These are phyloP conservation scores for Sminthurides aquaticus DNA, from an alignment of 2,888 invertebrate species.

Conservation along the genomic window DNA sequence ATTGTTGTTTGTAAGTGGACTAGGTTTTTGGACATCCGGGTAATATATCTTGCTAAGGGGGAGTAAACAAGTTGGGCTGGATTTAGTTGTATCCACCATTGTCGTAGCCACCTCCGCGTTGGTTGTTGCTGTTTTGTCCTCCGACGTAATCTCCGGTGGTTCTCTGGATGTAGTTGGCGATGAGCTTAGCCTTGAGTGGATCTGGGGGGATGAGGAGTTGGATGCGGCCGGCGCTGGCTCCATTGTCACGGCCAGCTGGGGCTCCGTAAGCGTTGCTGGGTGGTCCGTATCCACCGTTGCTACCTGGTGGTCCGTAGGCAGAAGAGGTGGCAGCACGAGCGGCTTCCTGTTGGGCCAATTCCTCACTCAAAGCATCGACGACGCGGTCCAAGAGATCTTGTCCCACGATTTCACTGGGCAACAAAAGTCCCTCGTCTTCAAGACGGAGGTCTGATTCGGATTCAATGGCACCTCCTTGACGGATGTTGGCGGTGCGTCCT, in stretches of 20 bases:
- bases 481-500: constrained; percentile 3
- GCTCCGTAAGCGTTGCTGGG: constrained; percentile 7
- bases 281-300: constrained; percentile 14
- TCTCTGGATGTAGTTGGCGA: constrained; percentile 21
- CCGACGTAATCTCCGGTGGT: constrained; percentile 10
- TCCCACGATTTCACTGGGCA: constrained; percentile 18
- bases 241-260: background rate
- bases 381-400: constrained; percentile 22
- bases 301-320: constrained; percentile 1
- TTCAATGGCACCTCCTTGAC: constrained; percentile 9
- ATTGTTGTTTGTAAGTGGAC: no score
- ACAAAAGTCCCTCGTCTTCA: constrained; percentile 14
- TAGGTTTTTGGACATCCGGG: background rate
- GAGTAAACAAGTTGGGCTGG: background rate
- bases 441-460: constrained; percentile 15
- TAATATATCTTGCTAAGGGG: no score
- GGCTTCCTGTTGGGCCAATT: constrained; percentile 15
- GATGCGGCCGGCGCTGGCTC: constrained; percentile 9
- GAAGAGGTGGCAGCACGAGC: constrained; percentile 8
- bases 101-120: background rate
- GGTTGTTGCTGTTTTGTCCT: background rate
- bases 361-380: constrained; percentile 16
- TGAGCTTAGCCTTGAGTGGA: constrained; percentile 23
- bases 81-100: background rate
- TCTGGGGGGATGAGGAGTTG: constrained; percentile 24